Base-by-base conservation (phyloP, 2,888 invertebrate species). In the Pterostichus madidus region DNA sequence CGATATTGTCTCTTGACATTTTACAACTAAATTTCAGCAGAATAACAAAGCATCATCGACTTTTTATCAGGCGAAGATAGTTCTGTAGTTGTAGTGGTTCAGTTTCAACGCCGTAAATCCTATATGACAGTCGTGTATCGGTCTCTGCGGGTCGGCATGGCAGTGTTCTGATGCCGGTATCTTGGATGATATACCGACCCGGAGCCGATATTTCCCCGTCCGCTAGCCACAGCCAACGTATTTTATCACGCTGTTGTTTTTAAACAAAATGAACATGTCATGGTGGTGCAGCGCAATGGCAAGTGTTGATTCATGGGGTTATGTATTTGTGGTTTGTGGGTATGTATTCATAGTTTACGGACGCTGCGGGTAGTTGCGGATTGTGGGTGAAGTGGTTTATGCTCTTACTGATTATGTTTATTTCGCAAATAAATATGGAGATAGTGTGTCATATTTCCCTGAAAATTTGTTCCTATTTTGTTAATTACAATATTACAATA, bases 191-290 rank as follows among this genome's bases (percentile, higher is more conserved):
- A 56, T 56, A 56, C 56, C 17, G 56, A 1, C 17, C 56, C 13
- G 8, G 56, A 56, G 15, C 17, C 17, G 56, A 56, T 56, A 56
- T 56, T 13, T 17, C 17, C 39, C 5, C 24, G 24, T 13, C 13
- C 56, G 15, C 13, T 15, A 15, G 17, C 10, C 5, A 4, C n/a
- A 8, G 49, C 49, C 10, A 10, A 8, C 5, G 49, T n/a, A 10
- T 49, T 49, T 49, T 49, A 49, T 49, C 49, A n/a, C 49, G 56
- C 56, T 17, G 56, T 49, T 49, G 56, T 56, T 56, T 56, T 17
- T 56, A 56, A 56, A 56, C 56, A 56, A 56, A 56, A 56, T 56
- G 56, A 56, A 56, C 56, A 17, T 56, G 56, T 56, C 56, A 56
- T 56, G 56, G 56, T 56, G 1, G 17, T 17, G 49, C 10, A 10